These are phyloP conservation scores for Bombus confusus DNA, from an alignment of 1,140 invertebrate genomes.

Conservation along the genomic window DNA sequence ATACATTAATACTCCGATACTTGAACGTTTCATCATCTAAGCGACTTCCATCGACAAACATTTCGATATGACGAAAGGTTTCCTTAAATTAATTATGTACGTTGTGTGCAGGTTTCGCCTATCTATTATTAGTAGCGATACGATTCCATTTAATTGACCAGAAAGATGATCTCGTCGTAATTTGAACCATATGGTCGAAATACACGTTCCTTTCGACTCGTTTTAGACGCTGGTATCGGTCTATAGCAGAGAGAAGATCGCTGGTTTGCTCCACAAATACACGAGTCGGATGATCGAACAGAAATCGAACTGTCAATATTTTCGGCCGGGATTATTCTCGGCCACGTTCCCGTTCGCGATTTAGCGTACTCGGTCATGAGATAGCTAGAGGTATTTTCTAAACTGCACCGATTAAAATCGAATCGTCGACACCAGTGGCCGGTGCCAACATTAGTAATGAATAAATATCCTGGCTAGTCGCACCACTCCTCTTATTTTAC, in stretches of 20 bases:
- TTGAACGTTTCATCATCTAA: not conserved
- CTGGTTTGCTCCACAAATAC: not conserved
- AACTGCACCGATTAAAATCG: constrained; percentile 42
- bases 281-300: not conserved
- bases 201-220: not conserved
- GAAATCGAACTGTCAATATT: constrained; percentile 21
- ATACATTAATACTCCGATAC: not conserved
- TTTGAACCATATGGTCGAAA: not conserved
- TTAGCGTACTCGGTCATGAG: constrained; percentile 4
- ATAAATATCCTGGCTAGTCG: constrained; percentile 16
- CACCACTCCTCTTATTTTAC: constrained; percentile 6
- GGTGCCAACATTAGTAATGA: constrained; percentile 57
- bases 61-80: too few species aligned
- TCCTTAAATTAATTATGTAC: too few species aligned
- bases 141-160: not conserved
- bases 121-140: not conserved
- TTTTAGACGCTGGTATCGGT: not conserved
- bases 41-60: too few species aligned
- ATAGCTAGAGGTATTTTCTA: constrained; percentile 43
- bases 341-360: not conserved
- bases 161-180: not conserved
- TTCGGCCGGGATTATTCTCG: constrained; percentile 11
- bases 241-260: not conserved
- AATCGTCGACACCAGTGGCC: not conserved
- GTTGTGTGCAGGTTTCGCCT: not conserved